phyloP scores from a whole-genome alignment of 2,888 invertebrate species.

The Leptogaster cylindrica region DNA sequence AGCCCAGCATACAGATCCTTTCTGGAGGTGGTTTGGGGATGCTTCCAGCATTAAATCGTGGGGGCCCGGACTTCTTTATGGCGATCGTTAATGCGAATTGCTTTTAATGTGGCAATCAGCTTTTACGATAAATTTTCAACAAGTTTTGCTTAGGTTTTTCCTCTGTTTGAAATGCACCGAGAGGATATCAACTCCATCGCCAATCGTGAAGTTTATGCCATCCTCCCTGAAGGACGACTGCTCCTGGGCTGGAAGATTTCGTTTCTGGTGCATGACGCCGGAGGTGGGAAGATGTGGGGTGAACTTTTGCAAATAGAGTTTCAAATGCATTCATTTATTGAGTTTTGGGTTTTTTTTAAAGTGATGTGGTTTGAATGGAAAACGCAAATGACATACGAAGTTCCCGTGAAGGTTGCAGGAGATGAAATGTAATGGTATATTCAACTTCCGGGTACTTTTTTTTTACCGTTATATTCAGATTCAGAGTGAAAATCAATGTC shows the following conservation, averaged over 20 bases:
- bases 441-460: too few species aligned
- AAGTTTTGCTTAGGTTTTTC: constrained; percentile 46
- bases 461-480: too few species aligned
- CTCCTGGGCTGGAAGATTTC: too few species aligned
- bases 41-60: constrained; percentile 46
- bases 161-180: constrained; percentile 29
- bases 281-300: too few species aligned
- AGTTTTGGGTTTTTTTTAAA: background rate
- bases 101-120: constrained; percentile 48
- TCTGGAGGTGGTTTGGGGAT: constrained; percentile 10
- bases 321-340: too few species aligned
- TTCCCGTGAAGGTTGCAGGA: too few species aligned
- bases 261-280: background rate
- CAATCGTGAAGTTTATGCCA: constrained; percentile 25
- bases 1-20: background rate
- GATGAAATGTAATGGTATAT: too few species aligned
- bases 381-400: constrained; percentile 4
- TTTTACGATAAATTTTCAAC: constrained; percentile 49
- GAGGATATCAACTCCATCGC: constrained; percentile 28
- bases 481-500: too few species aligned
- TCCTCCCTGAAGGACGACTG: constrained; percentile 1
- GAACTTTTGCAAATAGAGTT: too few species aligned
- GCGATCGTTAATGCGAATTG: constrained; percentile 48
- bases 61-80: constrained; percentile 44
- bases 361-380: constrained; percentile 14